Conservation (phyloP, 2,113 vertebrate genomes). For the Aldabrachelys gigantea region DNA sequence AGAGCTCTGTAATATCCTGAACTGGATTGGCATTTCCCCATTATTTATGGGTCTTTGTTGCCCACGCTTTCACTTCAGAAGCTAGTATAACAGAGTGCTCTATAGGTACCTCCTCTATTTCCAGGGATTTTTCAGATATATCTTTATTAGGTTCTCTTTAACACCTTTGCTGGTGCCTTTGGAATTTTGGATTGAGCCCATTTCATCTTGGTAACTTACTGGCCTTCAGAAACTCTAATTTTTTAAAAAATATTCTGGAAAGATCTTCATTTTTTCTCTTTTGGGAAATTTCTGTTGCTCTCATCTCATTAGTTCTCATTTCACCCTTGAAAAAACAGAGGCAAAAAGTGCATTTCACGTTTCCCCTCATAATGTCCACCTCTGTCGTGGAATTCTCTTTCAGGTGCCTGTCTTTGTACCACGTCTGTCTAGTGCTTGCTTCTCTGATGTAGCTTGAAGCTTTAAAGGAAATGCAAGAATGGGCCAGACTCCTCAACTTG, state of each 20-base stretch:
- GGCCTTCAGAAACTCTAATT: background rate
- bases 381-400: background rate
- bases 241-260: background rate
- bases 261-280: slow-evolving; percentile 15
- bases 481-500: background rate
- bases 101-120: background rate
- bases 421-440: background rate
- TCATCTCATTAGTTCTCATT: background rate
- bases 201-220: background rate
- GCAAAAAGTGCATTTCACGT: background rate
- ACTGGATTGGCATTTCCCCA: background rate
- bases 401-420: background rate
- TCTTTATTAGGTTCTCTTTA: background rate
- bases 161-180: background rate
- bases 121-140: background rate
- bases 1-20: background rate
- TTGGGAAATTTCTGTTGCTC: slow-evolving; percentile 30
- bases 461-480: background rate
- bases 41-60: background rate
- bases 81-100: background rate
- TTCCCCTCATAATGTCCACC: fast-evolving
- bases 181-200: background rate
- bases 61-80: background rate
- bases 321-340: slow-evolving; percentile 8
- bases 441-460: background rate